Evolutionary conservation across 64 coral and sea anemone genomes (phyloP), one percentile per base, ranked within the genome.

Genomic region (Platygyra sinensis): DNA sequence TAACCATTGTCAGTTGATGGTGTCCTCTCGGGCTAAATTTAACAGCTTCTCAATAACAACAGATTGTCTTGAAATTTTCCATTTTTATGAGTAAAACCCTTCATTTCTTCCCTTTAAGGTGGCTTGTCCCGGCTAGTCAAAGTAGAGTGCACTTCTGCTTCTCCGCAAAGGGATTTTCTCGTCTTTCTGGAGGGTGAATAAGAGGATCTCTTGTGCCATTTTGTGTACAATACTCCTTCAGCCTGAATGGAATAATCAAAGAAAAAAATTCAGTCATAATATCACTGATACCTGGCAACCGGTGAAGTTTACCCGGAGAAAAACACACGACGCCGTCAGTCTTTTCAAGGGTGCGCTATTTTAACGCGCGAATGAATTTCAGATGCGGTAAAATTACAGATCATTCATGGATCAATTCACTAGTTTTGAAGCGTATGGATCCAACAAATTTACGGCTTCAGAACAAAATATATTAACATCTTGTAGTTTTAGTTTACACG

Each of bases 141-240:
- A 95, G 89, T 10, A 95, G 76, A 12, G 89, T 79, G 30, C 93
- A 95, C 65, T 95, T 95, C 18, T 83, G 86, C 80, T 95, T 95
- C n/a, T 95, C 93, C 2, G 93, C 93, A 59, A 89, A 95, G 3
- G 93, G 93, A 67, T 95, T 95, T 60, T 95, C 93, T 76, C 90
- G 90, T 61, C 90, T 95, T 76, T 95, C 93, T 10, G 89, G 88
- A 17, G 93, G 93, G 11, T 78, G 75, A 62, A 95, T 95, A 51
- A 95, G 89, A 31, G 93, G 93, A 73, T 95, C 93, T 14, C 67
- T 80, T n/a, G 79, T 91, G 33, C 78, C 69, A 69, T 91, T 95
- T 74, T 91, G 82, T 46, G 85, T 76, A 30, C 93, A 95, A 77
- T 95, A 95, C 19, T 87, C 81, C 79, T 95, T 95, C 39, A 95